Evolutionary conservation across 2,113 vertebrate species (phyloP).

Genomic region (Tympanuchus pallidicinctus): DNA sequence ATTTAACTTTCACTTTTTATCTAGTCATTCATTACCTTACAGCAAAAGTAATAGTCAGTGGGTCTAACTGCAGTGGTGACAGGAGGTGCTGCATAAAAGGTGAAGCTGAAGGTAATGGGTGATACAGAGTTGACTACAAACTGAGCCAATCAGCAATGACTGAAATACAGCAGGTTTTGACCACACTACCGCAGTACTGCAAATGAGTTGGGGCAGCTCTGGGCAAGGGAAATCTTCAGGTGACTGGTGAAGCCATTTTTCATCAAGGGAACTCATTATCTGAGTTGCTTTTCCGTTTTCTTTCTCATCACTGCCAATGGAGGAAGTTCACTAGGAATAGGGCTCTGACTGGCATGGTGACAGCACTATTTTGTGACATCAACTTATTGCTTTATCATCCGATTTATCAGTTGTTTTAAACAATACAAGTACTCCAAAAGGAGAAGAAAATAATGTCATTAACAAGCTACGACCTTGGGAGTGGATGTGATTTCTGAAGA

Average conservation of each 20-base stretch:
- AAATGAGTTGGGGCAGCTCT: neutral
- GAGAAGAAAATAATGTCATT: neutral
- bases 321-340: neutral
- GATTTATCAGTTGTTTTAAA: constrained; percentile 61
- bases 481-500: constrained; percentile 40
- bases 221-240: neutral
- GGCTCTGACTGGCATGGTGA: constrained; percentile 19
- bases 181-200: neutral
- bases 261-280: neutral
- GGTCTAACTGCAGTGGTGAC: neutral
- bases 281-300: neutral
- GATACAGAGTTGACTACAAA: neutral
- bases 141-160: neutral
- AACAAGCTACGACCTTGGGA: constrained; percentile 42
- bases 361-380: constrained; percentile 54
- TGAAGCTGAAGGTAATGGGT: neutral
- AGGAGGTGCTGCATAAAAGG: neutral
- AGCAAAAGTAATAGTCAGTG: neutral
- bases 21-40: neutral
- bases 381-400: constrained; percentile 55
- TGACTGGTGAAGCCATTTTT: neutral
- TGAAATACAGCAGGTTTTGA: neutral
- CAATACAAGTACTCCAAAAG: constrained; percentile 54
- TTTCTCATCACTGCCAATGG: neutral
- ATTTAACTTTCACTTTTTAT: neutral